phyloP scores from a whole-genome alignment of 2,888 invertebrate species.

The Pediacus dermestoides region DNA sequence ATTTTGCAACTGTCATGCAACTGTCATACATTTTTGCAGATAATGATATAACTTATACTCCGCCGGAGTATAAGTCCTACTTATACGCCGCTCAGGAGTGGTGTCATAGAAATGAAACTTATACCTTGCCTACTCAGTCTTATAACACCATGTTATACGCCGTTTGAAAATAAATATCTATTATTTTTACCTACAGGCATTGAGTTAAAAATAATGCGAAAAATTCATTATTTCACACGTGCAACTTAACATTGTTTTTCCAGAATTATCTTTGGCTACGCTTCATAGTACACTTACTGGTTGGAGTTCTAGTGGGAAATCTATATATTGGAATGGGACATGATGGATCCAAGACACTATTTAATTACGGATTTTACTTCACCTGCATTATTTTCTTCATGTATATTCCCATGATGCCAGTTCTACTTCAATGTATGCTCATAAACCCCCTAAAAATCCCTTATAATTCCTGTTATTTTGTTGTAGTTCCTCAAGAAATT shows the following conservation, averaged over 20 bases:
- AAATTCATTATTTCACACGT: no score
- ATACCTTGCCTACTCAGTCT: no score
- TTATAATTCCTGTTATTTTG: neutral
- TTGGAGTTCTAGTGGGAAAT: constrained; percentile 67
- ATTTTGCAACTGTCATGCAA: no score
- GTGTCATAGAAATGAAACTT: no score
- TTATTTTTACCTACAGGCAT: no score
- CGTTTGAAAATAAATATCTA: no score
- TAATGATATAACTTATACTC: no score
- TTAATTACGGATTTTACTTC: constrained; percentile 82
- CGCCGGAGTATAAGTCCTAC: no score
- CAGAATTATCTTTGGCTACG: constrained; percentile 71
- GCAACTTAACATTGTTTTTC: constrained; percentile 31
- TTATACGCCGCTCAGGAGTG: no score
- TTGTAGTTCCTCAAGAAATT: constrained; percentile 75
- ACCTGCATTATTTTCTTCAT: constrained; percentile 75
- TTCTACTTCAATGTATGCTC: constrained; percentile 72
- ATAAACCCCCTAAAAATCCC: constrained; percentile 7
- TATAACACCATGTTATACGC: no score
- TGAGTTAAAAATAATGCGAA: no score
- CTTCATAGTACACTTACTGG: constrained; percentile 62
- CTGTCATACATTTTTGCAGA: no score
- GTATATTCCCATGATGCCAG: constrained; percentile 80
- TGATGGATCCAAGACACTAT: constrained; percentile 76
- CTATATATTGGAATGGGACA: constrained; percentile 72